A percentile compares a stretch with the other conserved stretches of the same genome.
Evolutionary conservation across 2,888 invertebrate species (phyloP).

Genomic region (Thalpophila matura): DNA sequence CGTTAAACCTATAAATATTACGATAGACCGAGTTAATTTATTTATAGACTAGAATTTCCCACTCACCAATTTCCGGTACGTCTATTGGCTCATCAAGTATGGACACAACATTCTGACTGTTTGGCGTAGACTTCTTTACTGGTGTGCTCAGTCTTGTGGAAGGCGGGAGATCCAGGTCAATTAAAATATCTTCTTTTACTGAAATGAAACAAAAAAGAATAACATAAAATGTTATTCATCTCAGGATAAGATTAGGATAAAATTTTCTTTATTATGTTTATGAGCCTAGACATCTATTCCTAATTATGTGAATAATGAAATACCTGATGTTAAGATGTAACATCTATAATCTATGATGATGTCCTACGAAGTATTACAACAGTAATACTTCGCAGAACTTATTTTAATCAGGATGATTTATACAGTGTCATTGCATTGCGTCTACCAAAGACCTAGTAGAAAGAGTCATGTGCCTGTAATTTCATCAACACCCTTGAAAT

Average conservation of each 20-base stretch:
- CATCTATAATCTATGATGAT: too few relatives aligned
- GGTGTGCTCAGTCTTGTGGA: slow-evolving; percentile 79
- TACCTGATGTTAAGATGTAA: too few relatives aligned
- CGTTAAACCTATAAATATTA: background rate
- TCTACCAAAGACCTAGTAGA: too few relatives aligned
- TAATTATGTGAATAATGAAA: too few relatives aligned
- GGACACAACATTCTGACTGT: slow-evolving; percentile 80
- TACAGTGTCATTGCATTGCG: too few relatives aligned
- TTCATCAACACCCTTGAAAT: too few relatives aligned
- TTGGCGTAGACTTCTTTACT: slow-evolving; percentile 61
- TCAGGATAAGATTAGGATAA: too few relatives aligned
- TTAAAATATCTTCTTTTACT: slow-evolving; percentile 93
- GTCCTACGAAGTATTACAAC: too few relatives aligned
- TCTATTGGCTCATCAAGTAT: slow-evolving; percentile 94
- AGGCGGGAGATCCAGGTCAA: slow-evolving; percentile 93
- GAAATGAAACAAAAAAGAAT: slow-evolving; percentile 55
- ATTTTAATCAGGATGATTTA: too few relatives aligned
- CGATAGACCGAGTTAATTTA: background rate
- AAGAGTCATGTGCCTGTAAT: too few relatives aligned
- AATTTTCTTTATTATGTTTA: background rate
- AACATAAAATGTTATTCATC: background rate
- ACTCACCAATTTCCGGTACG: slow-evolving; percentile 91
- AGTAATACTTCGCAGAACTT: too few relatives aligned
- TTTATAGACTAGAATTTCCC: background rate
- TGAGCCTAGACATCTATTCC: background rate